Evolutionary conservation across 2,113 vertebrate genomes (phyloP).

Genomic region (Oenanthe melanoleuca): DNA sequence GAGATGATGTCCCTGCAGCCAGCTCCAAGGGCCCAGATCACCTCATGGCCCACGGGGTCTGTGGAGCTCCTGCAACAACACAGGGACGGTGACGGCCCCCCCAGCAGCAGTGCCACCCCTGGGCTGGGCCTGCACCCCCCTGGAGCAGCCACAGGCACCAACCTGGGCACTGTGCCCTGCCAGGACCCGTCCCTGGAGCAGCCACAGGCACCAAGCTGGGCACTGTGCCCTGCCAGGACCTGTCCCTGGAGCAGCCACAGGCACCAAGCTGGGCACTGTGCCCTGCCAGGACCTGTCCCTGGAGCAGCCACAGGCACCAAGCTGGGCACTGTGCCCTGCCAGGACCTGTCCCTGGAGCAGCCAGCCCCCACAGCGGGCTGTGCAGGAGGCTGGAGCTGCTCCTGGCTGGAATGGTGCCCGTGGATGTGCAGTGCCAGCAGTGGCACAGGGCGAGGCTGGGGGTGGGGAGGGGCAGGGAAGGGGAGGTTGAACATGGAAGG

Average conservation of each 20-base stretch:
- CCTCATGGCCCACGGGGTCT: constrained; percentile 96
- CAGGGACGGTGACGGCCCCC: neutral
- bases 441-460: neutral
- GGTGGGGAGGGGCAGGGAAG: neutral
- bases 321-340: neutral
- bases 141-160: neutral
- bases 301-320: neutral
- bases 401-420: neutral
- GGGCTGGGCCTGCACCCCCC: neutral
- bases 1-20: constrained; percentile 99
- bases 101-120: accelerated
- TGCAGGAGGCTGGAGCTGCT: neutral
- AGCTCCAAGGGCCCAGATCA: constrained; percentile 97
- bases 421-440: neutral
- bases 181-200: neutral
- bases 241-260: neutral
- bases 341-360: neutral
- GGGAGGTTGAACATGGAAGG: neutral
- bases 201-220: neutral
- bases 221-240: neutral
- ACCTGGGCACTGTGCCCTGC: neutral
- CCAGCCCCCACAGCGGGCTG: neutral
- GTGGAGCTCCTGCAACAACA: constrained; percentile 87
- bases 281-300: neutral
- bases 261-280: neutral